Evolutionary conservation across 1,140 invertebrate species (phyloP).

Genomic region (Ceratosolen solmsi): DNA sequence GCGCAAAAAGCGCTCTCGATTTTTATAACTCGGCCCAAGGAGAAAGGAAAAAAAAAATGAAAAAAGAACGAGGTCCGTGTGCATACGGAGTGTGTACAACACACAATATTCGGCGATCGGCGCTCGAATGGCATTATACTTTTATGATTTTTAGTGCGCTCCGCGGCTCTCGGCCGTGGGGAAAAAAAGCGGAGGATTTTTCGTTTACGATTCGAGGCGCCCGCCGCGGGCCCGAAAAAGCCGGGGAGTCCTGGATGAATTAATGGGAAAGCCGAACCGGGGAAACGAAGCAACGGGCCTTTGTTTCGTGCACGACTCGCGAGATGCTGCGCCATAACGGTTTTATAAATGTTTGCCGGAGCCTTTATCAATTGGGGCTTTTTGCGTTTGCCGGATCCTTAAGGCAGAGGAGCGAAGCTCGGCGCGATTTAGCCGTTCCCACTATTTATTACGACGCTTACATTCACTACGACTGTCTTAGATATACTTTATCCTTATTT

Average conservation of each 20-base stretch:
- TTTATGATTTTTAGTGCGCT: constrained; percentile 9
- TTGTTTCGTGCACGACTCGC: not conserved
- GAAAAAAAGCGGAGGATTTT: constrained; percentile 9
- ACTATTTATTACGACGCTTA: not conserved
- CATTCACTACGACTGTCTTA: not conserved
- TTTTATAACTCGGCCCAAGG: constrained; percentile 21
- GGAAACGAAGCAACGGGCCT: not conserved
- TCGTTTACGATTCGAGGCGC: constrained; percentile 17
- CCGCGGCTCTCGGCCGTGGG: not conserved
- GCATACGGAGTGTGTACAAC: not conserved
- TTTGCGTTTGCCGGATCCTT: not conserved
- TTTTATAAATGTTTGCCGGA: not conserved
- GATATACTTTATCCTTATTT: not conserved
- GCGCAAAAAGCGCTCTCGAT: constrained; percentile 45
- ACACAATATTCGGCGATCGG: not conserved
- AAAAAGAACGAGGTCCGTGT: not conserved
- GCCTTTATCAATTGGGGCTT: not conserved
- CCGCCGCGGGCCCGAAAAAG: not conserved
- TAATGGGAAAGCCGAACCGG: not conserved
- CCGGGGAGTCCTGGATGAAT: not conserved
- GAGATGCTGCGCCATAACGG: not conserved
- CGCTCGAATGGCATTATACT: constrained; percentile 7
- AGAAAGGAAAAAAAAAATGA: not conserved
- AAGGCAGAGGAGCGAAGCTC: not conserved
- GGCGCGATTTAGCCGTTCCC: not conserved